Percentiles rank a stretch among this genome's conserved stretches.
These are phyloP conservation scores for Chrosomus eos DNA, from an alignment of 2,797 vertebrate genomes.

Conservation along the genomic window DNA sequence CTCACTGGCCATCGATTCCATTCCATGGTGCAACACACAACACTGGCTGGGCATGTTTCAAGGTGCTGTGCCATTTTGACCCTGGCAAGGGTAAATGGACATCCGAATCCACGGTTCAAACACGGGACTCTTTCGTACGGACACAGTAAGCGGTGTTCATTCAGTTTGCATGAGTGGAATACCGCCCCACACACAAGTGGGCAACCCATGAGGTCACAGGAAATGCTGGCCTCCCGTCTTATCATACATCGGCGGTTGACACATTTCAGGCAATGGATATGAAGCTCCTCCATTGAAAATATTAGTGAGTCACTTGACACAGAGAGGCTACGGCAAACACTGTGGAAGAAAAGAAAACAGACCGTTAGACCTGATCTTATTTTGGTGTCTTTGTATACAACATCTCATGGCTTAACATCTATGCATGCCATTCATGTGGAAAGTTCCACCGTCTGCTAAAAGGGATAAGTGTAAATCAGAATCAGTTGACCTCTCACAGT, in stretches of 20 bases:
- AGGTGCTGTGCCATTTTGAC: constrained; percentile 93
- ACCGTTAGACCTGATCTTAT: constrained; percentile 18
- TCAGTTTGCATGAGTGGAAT: constrained; percentile 93
- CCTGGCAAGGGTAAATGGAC: constrained; percentile 89
- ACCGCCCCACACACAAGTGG: constrained; percentile 94
- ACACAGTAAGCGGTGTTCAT: constrained; percentile 92
- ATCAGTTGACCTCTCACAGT: constrained; percentile 23
- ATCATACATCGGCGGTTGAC: constrained; percentile 96
- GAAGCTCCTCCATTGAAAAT: constrained; percentile 85
- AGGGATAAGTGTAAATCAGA: constrained; percentile 39
- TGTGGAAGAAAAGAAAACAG: constrained; percentile 34
- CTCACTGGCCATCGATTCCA: constrained; percentile 99
- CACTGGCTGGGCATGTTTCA: constrained; percentile 92
- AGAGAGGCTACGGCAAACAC: constrained; percentile 18
- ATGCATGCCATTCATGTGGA: constrained; percentile 14
- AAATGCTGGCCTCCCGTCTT: constrained; percentile 87
- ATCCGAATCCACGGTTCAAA: constrained; percentile 92
- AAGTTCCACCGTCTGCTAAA: constrained; percentile 21
- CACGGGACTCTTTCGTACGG: constrained; percentile 94
- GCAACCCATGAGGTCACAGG: constrained; percentile 93
- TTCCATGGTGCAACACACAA: constrained; percentile 99
- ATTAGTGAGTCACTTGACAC: constrained; percentile 2
- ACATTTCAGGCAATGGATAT: constrained; percentile 93
- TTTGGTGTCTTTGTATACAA: constrained; percentile 5
- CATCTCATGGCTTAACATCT: constrained; percentile 11